Evolutionary conservation across 64 coral and sea anemone species (phyloP), one percentile per base, ranked within the genome.

Genomic region (Stichodactyla helianthus): DNA sequence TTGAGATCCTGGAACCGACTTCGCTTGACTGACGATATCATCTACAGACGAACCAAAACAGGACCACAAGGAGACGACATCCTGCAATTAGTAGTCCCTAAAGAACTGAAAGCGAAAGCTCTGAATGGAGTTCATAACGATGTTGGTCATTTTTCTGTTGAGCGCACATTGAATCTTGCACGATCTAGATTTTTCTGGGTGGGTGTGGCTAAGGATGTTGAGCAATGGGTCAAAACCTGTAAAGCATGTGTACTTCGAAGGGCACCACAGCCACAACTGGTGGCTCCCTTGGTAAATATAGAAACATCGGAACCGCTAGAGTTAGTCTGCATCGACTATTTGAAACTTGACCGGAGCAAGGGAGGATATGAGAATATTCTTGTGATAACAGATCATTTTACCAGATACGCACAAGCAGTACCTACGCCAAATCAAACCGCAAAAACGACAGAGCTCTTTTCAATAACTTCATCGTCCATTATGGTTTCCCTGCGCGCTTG

Each of bases 381-480:
- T n/a, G 87, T 88, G 12, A 28, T 88, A 23, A 88, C 87, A 79
- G 87, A 80, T 28, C 53, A 27, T 25, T 88, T 88, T n/a, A 88
- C 87, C 17, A 88, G 61, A 59, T 88, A 50, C 16, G 71, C 87
- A 25, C 77, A 71, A 27, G 87, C 77, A 23, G 50, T 82, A 20
- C 87, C 87, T 2, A 82, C 77, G 10, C 57, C 27, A 27, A 26
- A 88, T 52, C 77, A 70, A 11, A 81, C 64, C 8, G 58, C 58
- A 9, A 19, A 13, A 16, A 83, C 79, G 0, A 59, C 67, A 67
- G 88, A 61, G 10, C 20, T 12, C 57, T 88, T 18, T 88, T 58
- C 54, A 53, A 82, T 11, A 83, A 74, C 5, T 53, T 89, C 18
- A 25, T 89, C 25, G 52, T 89, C 18, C 61, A 83, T 82, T 89